These are phyloP conservation scores for Luidia sarsii DNA, from an alignment of 53 echinoderm and acorn worm species.

Conservation along the genomic window DNA sequence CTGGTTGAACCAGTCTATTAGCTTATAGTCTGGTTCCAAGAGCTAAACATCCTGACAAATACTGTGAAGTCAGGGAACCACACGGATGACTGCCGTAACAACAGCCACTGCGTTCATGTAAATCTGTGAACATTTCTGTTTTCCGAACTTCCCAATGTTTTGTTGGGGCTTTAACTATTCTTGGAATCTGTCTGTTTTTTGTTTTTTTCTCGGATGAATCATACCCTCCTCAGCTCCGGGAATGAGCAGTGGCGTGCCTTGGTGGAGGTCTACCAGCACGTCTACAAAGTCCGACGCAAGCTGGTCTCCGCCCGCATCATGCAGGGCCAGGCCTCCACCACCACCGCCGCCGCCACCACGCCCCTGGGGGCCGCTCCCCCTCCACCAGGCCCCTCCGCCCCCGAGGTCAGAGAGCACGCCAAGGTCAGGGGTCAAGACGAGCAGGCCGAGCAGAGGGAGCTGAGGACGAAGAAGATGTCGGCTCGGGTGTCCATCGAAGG, in stretches of 20 bases:
- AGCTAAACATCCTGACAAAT: no score
- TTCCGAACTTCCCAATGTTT: no score
- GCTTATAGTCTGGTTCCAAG: no score
- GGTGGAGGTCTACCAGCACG: constrained; percentile 73
- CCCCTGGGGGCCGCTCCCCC: background rate
- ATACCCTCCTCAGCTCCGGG: constrained; percentile 17
- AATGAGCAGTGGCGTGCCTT: constrained; percentile 47
- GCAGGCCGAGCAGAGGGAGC: constrained; percentile 22
- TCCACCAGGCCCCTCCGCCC: constrained; percentile 19
- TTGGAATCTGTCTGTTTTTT: background rate
- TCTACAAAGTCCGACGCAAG: constrained; percentile 77
- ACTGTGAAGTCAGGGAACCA: no score
- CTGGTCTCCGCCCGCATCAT: constrained; percentile 73
- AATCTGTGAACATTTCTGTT: no score
- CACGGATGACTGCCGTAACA: no score
- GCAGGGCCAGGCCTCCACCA: constrained; percentile 43
- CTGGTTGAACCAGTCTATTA: no score
- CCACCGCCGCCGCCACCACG: background rate
- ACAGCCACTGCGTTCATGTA: no score
- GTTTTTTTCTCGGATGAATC: background rate
- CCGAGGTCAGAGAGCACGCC: background rate
- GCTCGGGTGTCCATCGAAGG: constrained; percentile 18
- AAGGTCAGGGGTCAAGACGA: constrained; percentile 14
- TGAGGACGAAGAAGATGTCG: constrained; percentile 2
- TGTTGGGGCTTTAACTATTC: no score